Conservation (phyloP, 2,113 vertebrate genomes). For the Limnothrissa miodon region DNA sequence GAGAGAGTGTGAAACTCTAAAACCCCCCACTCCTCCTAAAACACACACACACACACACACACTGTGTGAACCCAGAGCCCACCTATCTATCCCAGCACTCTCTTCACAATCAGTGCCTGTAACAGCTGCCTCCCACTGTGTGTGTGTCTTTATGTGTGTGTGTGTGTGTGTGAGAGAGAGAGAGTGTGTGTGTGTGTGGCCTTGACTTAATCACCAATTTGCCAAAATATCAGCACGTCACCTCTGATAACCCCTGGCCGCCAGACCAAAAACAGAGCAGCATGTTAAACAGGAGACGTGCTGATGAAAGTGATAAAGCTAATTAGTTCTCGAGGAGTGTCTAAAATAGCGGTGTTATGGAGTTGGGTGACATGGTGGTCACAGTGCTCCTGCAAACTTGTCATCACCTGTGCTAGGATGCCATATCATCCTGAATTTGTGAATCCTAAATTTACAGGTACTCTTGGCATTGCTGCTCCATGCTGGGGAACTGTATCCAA, state of each 20-base stretch:
- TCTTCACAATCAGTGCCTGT: neutral
- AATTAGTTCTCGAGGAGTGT: constrained; percentile 6
- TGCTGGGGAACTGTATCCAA: neutral
- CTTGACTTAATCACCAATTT: constrained; percentile 4
- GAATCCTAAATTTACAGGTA: neutral
- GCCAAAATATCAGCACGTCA: neutral
- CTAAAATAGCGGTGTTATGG: neutral
- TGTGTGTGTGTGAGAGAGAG: neutral
- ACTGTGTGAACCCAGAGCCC: neutral
- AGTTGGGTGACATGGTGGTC: too few species aligned
- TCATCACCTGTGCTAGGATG: neutral
- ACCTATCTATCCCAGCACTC: neutral
- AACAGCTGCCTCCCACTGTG: neutral
- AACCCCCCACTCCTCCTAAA: neutral
- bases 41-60: neutral
- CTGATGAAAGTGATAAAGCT: neutral
- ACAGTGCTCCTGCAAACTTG: neutral
- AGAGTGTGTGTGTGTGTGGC: constrained; percentile 1
- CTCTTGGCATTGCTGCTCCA: neutral
- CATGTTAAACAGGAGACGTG: neutral
- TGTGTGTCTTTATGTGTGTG: constrained; percentile 5
- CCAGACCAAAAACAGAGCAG: neutral
- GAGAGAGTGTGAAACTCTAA: neutral
- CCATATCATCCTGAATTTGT: neutral
- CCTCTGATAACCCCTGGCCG: neutral